These are phyloP conservation scores for Phrixothrix hirtus DNA, from an alignment of 2,888 invertebrate genomes.

Conservation along the genomic window DNA sequence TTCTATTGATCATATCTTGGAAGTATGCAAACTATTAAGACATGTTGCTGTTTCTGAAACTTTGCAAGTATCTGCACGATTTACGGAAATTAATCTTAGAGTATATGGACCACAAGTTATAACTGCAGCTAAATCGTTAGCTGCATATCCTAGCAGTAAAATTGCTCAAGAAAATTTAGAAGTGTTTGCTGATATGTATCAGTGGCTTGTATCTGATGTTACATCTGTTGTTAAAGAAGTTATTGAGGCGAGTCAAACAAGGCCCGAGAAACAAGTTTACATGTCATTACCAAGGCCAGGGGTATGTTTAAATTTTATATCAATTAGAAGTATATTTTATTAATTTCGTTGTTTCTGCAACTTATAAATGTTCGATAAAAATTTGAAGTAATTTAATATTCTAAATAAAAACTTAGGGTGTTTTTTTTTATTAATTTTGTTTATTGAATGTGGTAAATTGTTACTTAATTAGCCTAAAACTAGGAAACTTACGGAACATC, in stretches of 20 bases:
- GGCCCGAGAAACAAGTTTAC: slow-evolving; percentile 77
- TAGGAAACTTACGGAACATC: too few relatives aligned
- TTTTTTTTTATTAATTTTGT: not conserved
- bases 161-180: slow-evolving; percentile 97
- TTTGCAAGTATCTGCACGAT: slow-evolving; percentile 93
- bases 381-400: too few relatives aligned
- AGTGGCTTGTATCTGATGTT: slow-evolving; percentile 90
- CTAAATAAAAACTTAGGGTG: too few relatives aligned
- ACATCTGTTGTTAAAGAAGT: slow-evolving; percentile 88
- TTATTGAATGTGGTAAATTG: not conserved
- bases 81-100: slow-evolving; percentile 92
- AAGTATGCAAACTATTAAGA: slow-evolving; percentile 95
- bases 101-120: slow-evolving; percentile 95
- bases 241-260: slow-evolving; percentile 73
- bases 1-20: slow-evolving; percentile 97
- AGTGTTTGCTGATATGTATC: slow-evolving; percentile 94
- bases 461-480: too few relatives aligned
- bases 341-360: too few relatives aligned
- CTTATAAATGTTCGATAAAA: too few relatives aligned
- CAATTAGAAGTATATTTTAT: too few relatives aligned
- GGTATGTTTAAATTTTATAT: too few relatives aligned
- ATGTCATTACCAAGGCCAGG: slow-evolving; percentile 94
- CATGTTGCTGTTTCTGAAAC: slow-evolving; percentile 95
- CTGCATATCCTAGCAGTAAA: slow-evolving; percentile 89
- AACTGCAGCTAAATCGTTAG: slow-evolving; percentile 89